Evolutionary conservation across 2,113 vertebrate genomes (phyloP).

Genomic region (Oryzias javanicus): DNA sequence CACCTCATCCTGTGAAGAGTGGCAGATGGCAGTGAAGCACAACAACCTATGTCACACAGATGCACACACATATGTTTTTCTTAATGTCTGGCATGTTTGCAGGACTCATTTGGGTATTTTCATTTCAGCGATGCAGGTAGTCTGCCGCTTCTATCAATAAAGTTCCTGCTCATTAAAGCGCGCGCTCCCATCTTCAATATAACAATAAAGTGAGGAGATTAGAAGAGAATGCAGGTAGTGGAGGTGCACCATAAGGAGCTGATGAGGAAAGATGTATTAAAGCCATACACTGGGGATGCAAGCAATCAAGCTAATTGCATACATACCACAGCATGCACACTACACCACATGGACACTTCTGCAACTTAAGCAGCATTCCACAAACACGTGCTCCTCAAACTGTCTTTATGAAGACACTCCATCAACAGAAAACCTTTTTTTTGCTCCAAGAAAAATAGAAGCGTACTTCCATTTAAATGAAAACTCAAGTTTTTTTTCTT

Average conservation of each 20-base stretch:
- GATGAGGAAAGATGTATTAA: conserved; percentile 16
- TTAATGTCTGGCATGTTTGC: neutral
- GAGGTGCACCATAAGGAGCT: conserved; percentile 3
- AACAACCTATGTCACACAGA: neutral
- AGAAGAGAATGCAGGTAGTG: neutral
- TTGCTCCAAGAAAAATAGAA: too few species aligned
- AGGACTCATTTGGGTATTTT: neutral
- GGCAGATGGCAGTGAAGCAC: neutral
- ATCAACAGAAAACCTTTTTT: neutral
- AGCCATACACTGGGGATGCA: conserved; percentile 1
- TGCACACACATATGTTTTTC: neutral
- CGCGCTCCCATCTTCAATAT: neutral
- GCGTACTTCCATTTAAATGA: too few species aligned
- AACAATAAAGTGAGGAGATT: neutral
- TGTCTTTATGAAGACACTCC: neutral
- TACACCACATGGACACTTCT: neutral
- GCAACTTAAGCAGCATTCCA: neutral
- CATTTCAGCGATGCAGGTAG: neutral
- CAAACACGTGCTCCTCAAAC: too few species aligned
- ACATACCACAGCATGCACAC: conserved; percentile 6
- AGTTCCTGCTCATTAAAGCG: neutral
- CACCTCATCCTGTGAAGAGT: too few species aligned
- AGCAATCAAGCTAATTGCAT: conserved; percentile 37
- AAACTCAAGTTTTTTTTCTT: too few species aligned
- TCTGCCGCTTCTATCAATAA: too few species aligned